Conservation (phyloP, 2,888 invertebrate species). For the Zhengitettix transpicula region DNA sequence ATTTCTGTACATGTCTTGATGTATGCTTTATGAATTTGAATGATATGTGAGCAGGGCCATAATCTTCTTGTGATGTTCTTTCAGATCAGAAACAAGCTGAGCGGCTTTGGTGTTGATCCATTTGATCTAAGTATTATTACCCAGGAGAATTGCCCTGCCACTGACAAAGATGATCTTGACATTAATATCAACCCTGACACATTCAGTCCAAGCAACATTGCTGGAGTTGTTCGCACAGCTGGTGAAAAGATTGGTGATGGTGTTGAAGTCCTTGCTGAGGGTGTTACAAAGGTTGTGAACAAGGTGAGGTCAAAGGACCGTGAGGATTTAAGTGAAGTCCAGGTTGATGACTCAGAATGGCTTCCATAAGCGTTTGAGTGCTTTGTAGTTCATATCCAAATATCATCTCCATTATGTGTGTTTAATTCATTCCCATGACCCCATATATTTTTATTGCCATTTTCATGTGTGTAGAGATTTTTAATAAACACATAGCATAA, state of each 20-base stretch:
- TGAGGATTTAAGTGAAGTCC: slow-evolving; percentile 14
- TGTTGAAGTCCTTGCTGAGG: slow-evolving; percentile 50
- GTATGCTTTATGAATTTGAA: too few species aligned
- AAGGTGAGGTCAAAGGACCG: slow-evolving; percentile 29
- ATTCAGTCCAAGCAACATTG: slow-evolving; percentile 55
- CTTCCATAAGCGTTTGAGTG: slow-evolving; percentile 18
- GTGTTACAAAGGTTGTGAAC: slow-evolving; percentile 53
- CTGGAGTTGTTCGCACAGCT: slow-evolving; percentile 42
- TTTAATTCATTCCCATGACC: too few species aligned
- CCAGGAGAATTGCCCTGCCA: slow-evolving; percentile 44
- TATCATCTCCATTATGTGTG: too few species aligned
- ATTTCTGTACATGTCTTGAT: too few species aligned
- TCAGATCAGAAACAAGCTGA: slow-evolving; percentile 45
- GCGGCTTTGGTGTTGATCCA: slow-evolving; percentile 52
- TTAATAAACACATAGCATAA: too few species aligned
- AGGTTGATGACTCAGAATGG: slow-evolving; percentile 26
- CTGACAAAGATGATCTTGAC: slow-evolving; percentile 36
- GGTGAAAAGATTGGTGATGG: slow-evolving; percentile 53
- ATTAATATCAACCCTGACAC: slow-evolving; percentile 62
- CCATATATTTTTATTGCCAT: too few species aligned
- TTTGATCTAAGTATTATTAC: slow-evolving; percentile 57
- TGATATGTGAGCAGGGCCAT: too few species aligned
- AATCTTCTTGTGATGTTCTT: too few species aligned
- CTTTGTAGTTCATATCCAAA: too few species aligned
- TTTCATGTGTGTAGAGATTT: too few species aligned